Conservation (phyloP, 1,140 invertebrate genomes). For the Drosophila repleta region DNA sequence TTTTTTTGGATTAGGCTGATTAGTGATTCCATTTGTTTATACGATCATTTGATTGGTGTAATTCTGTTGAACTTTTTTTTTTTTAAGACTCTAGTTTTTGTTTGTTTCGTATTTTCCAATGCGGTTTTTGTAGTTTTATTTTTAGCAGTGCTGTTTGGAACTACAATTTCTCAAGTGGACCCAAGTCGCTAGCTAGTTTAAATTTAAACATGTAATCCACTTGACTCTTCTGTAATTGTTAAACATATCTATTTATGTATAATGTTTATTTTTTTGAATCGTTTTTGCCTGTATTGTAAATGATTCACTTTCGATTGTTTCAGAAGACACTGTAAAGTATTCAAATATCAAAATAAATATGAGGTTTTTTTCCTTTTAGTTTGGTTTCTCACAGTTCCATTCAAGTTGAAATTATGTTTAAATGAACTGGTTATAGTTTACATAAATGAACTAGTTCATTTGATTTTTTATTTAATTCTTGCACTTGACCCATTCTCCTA, state of each 20-base stretch:
- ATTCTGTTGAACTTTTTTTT: not conserved
- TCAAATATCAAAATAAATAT: too few species aligned
- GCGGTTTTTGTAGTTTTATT: not conserved
- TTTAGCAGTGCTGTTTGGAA: not conserved
- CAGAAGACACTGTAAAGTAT: too few species aligned
- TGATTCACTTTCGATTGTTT: too few species aligned
- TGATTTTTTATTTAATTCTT: too few species aligned
- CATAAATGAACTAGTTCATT: not conserved
- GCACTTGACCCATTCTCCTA: not conserved
- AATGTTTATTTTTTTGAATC: too few species aligned
- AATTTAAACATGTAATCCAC: too few species aligned
- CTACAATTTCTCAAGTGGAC: not conserved
- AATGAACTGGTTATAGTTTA: not conserved
- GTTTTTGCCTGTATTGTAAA: too few species aligned
- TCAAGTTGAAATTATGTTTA: not conserved
- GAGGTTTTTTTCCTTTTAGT: too few species aligned
- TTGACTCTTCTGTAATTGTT: not conserved
- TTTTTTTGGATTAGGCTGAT: not conserved
- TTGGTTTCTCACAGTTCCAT: too few species aligned
- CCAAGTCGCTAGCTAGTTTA: too few species aligned
- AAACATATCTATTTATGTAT: not conserved
- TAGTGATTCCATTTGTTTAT: slow-evolving; percentile 8
- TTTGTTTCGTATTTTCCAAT: not conserved
- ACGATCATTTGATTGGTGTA: not conserved
- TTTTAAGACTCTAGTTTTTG: not conserved